phyloP scores from a whole-genome alignment of 1,140 invertebrate genomes.

The Goniozus legneri region DNA sequence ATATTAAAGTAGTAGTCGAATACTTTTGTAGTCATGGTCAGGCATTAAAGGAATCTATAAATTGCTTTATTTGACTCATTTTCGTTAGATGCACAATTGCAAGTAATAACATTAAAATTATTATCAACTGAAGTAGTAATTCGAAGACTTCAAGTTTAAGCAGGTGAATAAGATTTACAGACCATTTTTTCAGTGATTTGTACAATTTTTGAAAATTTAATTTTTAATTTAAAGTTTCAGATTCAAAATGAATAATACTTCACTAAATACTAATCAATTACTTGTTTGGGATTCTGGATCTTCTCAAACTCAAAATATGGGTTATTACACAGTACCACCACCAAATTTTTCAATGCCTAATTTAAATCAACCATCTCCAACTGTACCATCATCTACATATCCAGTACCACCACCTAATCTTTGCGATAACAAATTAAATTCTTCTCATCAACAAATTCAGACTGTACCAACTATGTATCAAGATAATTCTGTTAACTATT shows the following conservation, averaged over 20 bases:
- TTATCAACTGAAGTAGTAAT: too few relatives aligned
- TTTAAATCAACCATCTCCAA: constrained; percentile 27
- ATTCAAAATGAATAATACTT: constrained; percentile 32
- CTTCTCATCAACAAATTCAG: constrained; percentile 9
- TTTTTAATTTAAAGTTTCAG: too few relatives aligned
- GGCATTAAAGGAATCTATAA: too few relatives aligned
- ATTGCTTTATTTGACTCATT: too few relatives aligned
- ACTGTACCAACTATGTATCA: constrained; percentile 5
- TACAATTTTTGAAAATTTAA: too few relatives aligned
- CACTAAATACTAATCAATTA: constrained; percentile 21
- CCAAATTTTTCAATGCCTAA: constrained; percentile 32
- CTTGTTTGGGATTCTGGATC: constrained; percentile 32
- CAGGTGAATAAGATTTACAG: too few relatives aligned
- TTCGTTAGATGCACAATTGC: too few relatives aligned
- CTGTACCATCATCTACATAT: constrained; percentile 24
- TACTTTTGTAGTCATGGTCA: too few relatives aligned
- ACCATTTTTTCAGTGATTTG: too few relatives aligned
- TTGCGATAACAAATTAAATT: constrained; percentile 5
- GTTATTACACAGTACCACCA: constrained; percentile 28
- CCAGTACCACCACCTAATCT: constrained; percentile 25
- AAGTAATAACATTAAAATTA: too few relatives aligned
- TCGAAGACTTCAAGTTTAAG: too few relatives aligned
- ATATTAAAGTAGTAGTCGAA: too few relatives aligned
- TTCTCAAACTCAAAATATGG: constrained; percentile 20
- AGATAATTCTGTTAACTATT: constrained; percentile 6